These are phyloP conservation scores for Euura saliciscinereae DNA, from an alignment of 1,140 invertebrate genomes.

Conservation along the genomic window DNA sequence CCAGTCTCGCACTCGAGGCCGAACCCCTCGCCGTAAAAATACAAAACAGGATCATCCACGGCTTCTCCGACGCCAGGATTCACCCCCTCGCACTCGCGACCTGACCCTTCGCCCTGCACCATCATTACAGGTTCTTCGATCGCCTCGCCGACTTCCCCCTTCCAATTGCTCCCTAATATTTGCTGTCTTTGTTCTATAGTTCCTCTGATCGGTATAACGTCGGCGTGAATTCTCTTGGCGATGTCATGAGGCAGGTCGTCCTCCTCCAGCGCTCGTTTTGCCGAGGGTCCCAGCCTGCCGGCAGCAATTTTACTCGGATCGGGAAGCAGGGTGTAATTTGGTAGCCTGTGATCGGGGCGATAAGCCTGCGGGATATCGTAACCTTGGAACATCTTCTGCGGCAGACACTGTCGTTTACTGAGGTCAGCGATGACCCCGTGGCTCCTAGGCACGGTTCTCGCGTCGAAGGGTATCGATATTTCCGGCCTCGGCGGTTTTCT, in stretches of 20 bases:
- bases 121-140: slow-evolving; percentile 79
- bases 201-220: slow-evolving; percentile 44
- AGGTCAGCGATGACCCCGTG: slow-evolving; percentile 53
- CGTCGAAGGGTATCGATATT: slow-evolving; percentile 40
- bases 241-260: slow-evolving; percentile 39
- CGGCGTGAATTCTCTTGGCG: slow-evolving; percentile 47
- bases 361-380: slow-evolving; percentile 49
- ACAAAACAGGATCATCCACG: slow-evolving; percentile 75
- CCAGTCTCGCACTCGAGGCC: slow-evolving; percentile 75
- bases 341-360: slow-evolving; percentile 51
- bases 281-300: slow-evolving; percentile 40
- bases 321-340: slow-evolving; percentile 52
- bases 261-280: slow-evolving; percentile 50
- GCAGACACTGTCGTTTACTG: slow-evolving; percentile 46
- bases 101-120: slow-evolving; percentile 75
- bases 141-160: slow-evolving; percentile 65
- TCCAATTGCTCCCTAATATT: slow-evolving; percentile 39
- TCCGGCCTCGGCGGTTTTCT: slow-evolving; percentile 44
- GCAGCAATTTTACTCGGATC: slow-evolving; percentile 54
- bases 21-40: slow-evolving; percentile 73
- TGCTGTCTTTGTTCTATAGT: slow-evolving; percentile 42
- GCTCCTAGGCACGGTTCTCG: slow-evolving; percentile 49
- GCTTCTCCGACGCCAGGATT: slow-evolving; percentile 65
- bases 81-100: slow-evolving; percentile 71
- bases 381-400: slow-evolving; percentile 34